Evolutionary conservation across 2,888 invertebrate genomes (phyloP).

Genomic region (Drosophila algonquin): DNA sequence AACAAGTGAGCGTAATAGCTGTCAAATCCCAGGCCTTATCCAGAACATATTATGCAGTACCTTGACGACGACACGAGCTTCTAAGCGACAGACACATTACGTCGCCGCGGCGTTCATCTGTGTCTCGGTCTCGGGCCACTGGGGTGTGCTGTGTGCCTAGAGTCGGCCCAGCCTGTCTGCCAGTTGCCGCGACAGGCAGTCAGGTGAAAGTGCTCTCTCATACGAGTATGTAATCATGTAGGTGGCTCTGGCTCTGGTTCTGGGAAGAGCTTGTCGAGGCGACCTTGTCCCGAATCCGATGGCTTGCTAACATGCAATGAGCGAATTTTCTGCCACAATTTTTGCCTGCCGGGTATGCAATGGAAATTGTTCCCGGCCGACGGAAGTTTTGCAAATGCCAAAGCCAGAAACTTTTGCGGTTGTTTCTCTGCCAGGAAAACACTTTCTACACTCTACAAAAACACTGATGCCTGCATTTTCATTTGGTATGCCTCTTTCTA

Average conservation of each 20-base stretch:
- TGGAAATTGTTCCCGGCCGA: slow-evolving; percentile 46
- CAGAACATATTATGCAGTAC: slow-evolving; percentile 27
- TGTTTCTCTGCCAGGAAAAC: neutral
- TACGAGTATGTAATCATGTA: slow-evolving; percentile 1
- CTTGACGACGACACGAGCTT: slow-evolving; percentile 10
- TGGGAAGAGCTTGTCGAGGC: slow-evolving; percentile 2
- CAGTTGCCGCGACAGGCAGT: neutral
- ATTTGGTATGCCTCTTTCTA: neutral
- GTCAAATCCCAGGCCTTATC: slow-evolving; percentile 44
- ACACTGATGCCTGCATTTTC: neutral
- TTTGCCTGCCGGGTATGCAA: slow-evolving; percentile 64
- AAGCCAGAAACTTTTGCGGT: slow-evolving; percentile 33
- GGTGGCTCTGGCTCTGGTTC: neutral
- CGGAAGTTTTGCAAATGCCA: slow-evolving; percentile 53
- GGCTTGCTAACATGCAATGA: slow-evolving; percentile 47
- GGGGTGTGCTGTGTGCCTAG: neutral
- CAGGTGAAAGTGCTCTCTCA: slow-evolving; percentile 8
- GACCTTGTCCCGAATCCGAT: slow-evolving; percentile 40
- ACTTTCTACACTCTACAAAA: neutral
- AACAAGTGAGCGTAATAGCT: slow-evolving; percentile 48
- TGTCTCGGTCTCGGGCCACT: neutral
- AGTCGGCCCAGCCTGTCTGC: slow-evolving; percentile 2
- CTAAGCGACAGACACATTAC: slow-evolving; percentile 5
- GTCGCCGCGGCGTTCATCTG: neutral
- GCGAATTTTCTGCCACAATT: slow-evolving; percentile 31